phyloP scores from a whole-genome alignment of 2,113 vertebrate species.

The Oreocharis arfaki region DNA sequence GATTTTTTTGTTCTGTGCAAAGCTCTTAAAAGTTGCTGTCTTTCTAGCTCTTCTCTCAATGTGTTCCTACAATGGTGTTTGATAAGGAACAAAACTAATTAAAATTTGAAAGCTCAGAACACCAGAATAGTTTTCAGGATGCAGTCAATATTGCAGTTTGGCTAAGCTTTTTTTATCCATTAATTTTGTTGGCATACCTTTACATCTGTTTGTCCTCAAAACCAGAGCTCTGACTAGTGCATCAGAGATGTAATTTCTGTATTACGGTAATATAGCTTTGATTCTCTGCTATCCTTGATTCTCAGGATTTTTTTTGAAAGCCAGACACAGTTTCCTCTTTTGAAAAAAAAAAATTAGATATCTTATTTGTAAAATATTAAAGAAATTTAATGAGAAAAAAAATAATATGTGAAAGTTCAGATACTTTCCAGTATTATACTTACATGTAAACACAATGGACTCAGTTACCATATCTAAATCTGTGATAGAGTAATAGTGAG shows the following conservation, averaged over 20 bases:
- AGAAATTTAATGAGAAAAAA: neutral
- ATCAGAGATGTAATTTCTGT: neutral
- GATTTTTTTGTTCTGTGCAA: neutral
- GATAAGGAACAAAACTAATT: neutral
- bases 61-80: neutral
- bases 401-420: neutral
- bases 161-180: neutral
- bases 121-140: neutral
- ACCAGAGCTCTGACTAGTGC: neutral
- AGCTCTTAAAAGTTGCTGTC: neutral
- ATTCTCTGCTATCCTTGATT: neutral
- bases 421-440: neutral
- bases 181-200: neutral
- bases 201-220: neutral
- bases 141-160: neutral
- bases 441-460: neutral
- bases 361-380: neutral
- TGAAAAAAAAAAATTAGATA: neutral
- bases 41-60: neutral
- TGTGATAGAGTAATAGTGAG: neutral
- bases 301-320: neutral
- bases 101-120: neutral
- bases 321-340: neutral
- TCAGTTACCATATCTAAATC: neutral
- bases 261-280: neutral